Evolutionary conservation across 1,140 invertebrate species (phyloP), one percentile per base, ranked within the genome.

Genomic region (Neodiprion fabricii): DNA sequence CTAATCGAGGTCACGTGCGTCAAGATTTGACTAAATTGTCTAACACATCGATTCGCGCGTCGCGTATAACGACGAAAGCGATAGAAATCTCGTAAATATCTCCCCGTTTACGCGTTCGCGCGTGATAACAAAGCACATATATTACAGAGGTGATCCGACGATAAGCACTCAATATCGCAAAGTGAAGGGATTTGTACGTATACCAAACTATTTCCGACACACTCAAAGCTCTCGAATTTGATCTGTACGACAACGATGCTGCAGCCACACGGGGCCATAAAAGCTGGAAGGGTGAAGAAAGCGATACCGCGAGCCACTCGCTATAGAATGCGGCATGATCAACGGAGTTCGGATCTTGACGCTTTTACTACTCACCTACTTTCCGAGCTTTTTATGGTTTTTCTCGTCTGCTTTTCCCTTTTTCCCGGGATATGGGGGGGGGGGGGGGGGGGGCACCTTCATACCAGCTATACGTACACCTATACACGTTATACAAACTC

Each of bases 341-440:
- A 61, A 61, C 53, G 53, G 53, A 61, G 53, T 17, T 61, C n/a
- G 11, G 53, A 61, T 61, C 53, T 61, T 61, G 53, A 61, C 53
- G 53, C 7, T 61, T 61, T 61, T 61, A 61, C 53, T 61, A 61
- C 53, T 61, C 53, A 61, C 53, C 53, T 61, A 61, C 53, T 61
- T 61, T 61, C 53, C 53, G n/a, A 61, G 53, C 53, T 61, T 61
- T 61, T 61, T 61, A 61, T 17, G 53, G n/a, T 12, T 61, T 61
- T 40, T 40, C 28, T 40, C 5, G 28, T 40, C 5, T 5, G 2
- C 7, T 61, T 9, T 61, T 17, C 0, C n/a, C 53, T 61, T 61
- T 17, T 17, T 61, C 11, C 53, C 53, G 53, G n/a, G 53, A 21
- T 21, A 21, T 21, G 28, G 28, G 28, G 28, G 28, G 28, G 28